Percentiles rank a stretch among this genome's conserved stretches.
These are phyloP conservation scores for Zingel zingel DNA, from an alignment of 2,113 vertebrate species.

Conservation along the genomic window DNA sequence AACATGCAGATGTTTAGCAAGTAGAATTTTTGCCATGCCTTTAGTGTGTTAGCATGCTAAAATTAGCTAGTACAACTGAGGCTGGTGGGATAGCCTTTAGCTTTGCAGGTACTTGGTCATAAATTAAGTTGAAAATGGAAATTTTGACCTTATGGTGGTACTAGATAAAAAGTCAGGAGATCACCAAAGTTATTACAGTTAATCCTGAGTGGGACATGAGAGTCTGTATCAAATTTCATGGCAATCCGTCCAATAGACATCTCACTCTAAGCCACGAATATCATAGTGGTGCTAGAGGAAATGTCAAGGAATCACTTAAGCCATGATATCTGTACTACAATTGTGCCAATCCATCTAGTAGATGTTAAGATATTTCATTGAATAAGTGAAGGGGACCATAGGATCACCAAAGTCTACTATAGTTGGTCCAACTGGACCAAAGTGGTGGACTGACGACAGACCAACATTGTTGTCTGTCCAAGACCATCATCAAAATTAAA, in stretches of 20 bases:
- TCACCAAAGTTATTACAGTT: not conserved
- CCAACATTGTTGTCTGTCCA: not conserved
- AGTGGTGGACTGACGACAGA: not conserved
- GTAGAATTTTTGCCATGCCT: no score
- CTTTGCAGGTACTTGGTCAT: not conserved
- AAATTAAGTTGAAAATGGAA: not conserved
- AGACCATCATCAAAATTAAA: not conserved
- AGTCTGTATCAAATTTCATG: not conserved
- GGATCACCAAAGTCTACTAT: not conserved
- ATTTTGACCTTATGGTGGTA: not conserved
- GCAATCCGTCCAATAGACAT: not conserved
- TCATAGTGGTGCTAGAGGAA: not conserved
- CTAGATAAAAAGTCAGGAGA: not conserved
- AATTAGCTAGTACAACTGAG: not conserved
- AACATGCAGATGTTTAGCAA: no score
- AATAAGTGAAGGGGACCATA: not conserved
- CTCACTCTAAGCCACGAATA: not conserved
- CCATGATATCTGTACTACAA: not conserved
- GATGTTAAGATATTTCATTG: not conserved
- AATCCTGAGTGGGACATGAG: not conserved
- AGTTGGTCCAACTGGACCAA: not conserved
- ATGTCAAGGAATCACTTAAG: not conserved
- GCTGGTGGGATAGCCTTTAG: not conserved
- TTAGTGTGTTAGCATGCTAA: no score
- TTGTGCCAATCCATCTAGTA: not conserved